Evolutionary conservation across 2,797 vertebrate genomes (phyloP), one percentile per base, ranked within the genome.

Genomic region (Syngnathus acus): DNA sequence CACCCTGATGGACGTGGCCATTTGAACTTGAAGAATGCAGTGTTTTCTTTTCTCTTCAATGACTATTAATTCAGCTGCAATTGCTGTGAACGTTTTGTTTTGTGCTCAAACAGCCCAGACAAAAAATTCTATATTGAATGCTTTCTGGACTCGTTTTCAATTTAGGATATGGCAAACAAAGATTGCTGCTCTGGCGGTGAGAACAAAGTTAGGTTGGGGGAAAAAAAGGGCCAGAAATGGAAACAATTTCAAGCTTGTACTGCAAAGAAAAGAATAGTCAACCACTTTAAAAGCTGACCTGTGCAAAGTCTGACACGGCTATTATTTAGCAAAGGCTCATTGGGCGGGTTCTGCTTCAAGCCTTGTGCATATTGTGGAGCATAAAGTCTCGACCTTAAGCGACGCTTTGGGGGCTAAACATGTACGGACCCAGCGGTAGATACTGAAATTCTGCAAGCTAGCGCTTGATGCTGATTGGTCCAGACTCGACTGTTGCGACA

Each of bases 1-100:
- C 54, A 5, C 39, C 53, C 26, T 57, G 67, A 79, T 72, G 72
- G 61, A 78, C 75, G 65, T 67, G 75, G 58, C 82, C 72, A 71
- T 77, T 80, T 72, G 8, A 65, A 72, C 69, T 61, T 77, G 68
- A 87, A 80, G 72, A 75, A 78, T 79, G 67, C 68, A 70, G 42
- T 40, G 39, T 61, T 62, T 3, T 26, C n/a, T 62, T 43, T 62
- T 13, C 60, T 62, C 11, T 10, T 14, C n/a, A 45, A 21, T 62
- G 43, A 32, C n/a, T 43, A 62, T 62, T 62, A 23, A 26, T 62
- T 43, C 60, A 14, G 38, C 38, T 42, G 58, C 16, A 58, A 58
- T 38, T 58, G 55, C 32, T 17, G 57, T 6, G 6, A 62, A 42
- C 40, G 17, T 61, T 62, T 32, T 26, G 11, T 62, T 43, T 45